These are phyloP conservation scores for Tigriopus japonicus DNA, from an alignment of 1,140 invertebrate species.

Conservation along the genomic window DNA sequence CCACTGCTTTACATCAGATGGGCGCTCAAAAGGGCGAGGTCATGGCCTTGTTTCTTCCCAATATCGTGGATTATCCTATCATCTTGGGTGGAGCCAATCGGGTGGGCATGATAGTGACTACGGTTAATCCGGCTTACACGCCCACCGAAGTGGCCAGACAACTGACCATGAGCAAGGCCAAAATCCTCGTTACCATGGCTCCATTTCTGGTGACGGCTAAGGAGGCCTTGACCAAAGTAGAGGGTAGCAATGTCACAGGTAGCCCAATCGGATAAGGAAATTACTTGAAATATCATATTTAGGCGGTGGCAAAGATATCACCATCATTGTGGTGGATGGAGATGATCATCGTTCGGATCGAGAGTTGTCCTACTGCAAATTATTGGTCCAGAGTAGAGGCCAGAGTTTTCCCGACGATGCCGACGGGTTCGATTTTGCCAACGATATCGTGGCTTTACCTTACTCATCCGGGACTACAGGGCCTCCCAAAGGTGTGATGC, in stretches of 20 bases:
- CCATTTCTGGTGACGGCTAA: constrained; percentile 7
- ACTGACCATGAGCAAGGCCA: constrained; percentile 39
- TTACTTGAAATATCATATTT: constrained; percentile 26
- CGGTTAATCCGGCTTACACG: constrained; percentile 16
- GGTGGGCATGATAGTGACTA: constrained; percentile 12
- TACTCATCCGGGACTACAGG: constrained; percentile 68
- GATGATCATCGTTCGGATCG: constrained; percentile 18
- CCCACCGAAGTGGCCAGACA: constrained; percentile 52
- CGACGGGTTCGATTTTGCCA: constrained; percentile 17
- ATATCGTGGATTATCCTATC: constrained; percentile 48
- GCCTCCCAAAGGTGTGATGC: constrained; percentile 63
- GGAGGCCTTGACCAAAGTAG: constrained; percentile 44
- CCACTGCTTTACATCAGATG: constrained; percentile 1
- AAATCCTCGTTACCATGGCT: constrained; percentile 21
- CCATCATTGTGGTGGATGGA: neutral
- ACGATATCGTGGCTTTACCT: constrained; percentile 25
- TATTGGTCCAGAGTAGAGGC: neutral
- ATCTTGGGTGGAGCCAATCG: constrained; percentile 15
- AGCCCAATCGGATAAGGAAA: constrained; percentile 19
- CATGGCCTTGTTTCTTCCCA: constrained; percentile 32
- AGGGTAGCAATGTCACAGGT: constrained; percentile 40
- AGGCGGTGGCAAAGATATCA: constrained; percentile 35
- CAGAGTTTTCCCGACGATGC: too few relatives aligned
- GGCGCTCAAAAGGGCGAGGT: constrained; percentile 30
- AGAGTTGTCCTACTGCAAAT: constrained; percentile 20